Percentiles rank a stretch among this genome's conserved stretches.
Evolutionary conservation across 2,113 vertebrate genomes (phyloP).

Genomic region (Salvelinus sp.): DNA sequence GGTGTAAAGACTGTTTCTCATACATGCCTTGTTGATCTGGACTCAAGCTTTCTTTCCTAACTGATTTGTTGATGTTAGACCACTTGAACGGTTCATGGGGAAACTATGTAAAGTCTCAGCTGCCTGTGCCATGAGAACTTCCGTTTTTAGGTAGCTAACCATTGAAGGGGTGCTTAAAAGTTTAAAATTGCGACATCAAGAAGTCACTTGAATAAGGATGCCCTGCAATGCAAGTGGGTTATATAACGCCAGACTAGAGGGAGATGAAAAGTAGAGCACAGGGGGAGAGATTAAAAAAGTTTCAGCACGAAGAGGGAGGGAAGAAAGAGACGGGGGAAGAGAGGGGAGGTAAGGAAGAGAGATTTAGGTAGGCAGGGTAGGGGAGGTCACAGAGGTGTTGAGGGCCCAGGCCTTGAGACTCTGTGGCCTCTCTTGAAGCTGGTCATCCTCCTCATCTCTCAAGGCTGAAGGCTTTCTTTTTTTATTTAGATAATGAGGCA

Average conservation of each 20-base stretch:
- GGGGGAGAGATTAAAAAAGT: conserved; percentile 68
- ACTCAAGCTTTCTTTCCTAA: conserved; percentile 15
- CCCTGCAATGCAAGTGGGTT: conserved; percentile 59
- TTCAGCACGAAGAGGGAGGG: conserved; percentile 55
- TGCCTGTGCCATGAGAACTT: conserved; percentile 39
- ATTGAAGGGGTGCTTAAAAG: conserved; percentile 57
- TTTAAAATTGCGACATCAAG: conserved; percentile 67
- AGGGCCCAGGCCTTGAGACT: conserved; percentile 37
- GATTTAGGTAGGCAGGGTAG: conserved; percentile 43
- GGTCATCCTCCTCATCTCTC: conserved; percentile 38
- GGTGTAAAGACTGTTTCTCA: conserved; percentile 36
- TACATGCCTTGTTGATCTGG: conserved; percentile 32
- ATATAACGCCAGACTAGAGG: conserved; percentile 69
- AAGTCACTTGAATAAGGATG: conserved; percentile 65
- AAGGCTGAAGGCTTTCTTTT: conserved; percentile 39
- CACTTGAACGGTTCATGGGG: conserved; percentile 1
- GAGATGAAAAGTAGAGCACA: conserved; percentile 66
- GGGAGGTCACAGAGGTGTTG: conserved; percentile 39
- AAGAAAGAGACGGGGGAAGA: conserved; percentile 49
- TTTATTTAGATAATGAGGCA: conserved; percentile 70
- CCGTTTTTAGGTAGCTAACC: conserved; percentile 47
- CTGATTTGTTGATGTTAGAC: conserved; percentile 11
- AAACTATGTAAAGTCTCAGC: not conserved
- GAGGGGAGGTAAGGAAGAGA: conserved; percentile 32
- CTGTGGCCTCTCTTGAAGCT: conserved; percentile 32